These are phyloP conservation scores for Monoplex corrugatus DNA, from an alignment of 2,888 invertebrate genomes.

Conservation along the genomic window DNA sequence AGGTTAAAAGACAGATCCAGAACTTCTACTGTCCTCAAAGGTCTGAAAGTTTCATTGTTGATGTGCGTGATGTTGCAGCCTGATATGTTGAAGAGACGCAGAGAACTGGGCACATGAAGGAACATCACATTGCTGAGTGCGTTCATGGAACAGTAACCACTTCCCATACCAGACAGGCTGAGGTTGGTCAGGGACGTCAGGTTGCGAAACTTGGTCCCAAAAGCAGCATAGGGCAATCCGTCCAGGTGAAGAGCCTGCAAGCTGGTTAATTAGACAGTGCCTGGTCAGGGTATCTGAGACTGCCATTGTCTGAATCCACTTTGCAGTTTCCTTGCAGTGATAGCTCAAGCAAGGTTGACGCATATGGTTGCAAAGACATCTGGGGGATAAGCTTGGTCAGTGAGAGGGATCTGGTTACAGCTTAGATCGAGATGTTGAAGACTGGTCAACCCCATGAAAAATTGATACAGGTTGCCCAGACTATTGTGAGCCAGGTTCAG, in stretches of 20 bases:
- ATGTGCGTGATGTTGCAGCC: conserved; percentile 42
- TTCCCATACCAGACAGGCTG: not conserved
- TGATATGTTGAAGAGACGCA: conserved; percentile 42
- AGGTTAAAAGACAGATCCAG: conserved; percentile 51
- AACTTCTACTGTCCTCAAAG: conserved; percentile 30
- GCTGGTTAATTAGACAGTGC: conserved; percentile 42
- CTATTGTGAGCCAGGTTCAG: conserved; percentile 45
- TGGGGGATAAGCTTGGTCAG: not conserved
- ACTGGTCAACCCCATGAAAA: conserved; percentile 29
- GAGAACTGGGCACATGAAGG: not conserved
- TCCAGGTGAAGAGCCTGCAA: conserved; percentile 45
- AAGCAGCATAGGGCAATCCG: conserved; percentile 36
- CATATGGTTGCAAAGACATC: conserved; percentile 1
- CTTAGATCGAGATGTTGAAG: conserved; percentile 34
- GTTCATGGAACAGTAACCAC: conserved; percentile 42
- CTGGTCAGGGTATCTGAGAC: conserved; percentile 48
- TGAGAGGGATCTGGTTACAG: conserved; percentile 34
- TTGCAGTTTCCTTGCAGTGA: conserved; percentile 33
- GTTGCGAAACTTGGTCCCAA: conserved; percentile 47
- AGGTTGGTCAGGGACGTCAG: conserved; percentile 38
- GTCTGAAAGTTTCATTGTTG: conserved; percentile 21
- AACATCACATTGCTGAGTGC: conserved; percentile 42
- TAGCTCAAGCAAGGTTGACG: not conserved
- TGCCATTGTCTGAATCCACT: not conserved
- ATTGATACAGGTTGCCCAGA: not conserved